These are phyloP conservation scores for Larimichthys crocea DNA, from an alignment of 2,113 vertebrate species.

Conservation along the genomic window DNA sequence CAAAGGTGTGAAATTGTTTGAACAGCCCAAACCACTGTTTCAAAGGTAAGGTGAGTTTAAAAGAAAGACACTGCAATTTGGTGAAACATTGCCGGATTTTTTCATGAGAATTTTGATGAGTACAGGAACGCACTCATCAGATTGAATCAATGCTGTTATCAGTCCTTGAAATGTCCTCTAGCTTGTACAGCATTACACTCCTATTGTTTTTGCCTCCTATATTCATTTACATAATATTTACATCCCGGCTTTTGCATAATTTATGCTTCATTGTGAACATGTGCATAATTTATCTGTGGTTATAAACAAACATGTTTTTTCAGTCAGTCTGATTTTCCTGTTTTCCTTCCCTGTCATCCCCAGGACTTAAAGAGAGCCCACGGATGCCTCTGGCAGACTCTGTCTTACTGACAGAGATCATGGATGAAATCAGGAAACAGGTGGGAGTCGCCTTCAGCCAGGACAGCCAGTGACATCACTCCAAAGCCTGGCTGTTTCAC, in stretches of 20 bases:
- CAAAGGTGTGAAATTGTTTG: conserved; percentile 18
- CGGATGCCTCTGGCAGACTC: conserved; percentile 83
- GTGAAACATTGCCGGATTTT: conserved; percentile 5
- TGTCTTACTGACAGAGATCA: conserved; percentile 81
- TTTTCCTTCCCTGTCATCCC: conserved; percentile 21
- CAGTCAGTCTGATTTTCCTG: conserved; percentile 1
- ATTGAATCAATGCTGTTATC: conserved; percentile 2
- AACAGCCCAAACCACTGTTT: not conserved
- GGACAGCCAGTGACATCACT: conserved; percentile 74
- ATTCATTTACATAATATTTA: conserved; percentile 57
- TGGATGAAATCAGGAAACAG: conserved; percentile 83
- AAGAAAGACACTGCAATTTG: conserved; percentile 14
- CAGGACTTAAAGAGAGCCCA: conserved; percentile 86
- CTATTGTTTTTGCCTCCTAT: conserved; percentile 8
- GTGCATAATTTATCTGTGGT: not conserved
- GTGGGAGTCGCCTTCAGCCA: conserved; percentile 81
- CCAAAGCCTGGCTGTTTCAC: conserved; percentile 34
- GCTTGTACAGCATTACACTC: not conserved
- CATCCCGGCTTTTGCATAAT: conserved; percentile 31
- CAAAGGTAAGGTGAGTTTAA: conserved; percentile 27
- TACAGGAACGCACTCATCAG: not conserved
- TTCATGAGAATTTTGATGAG: not conserved
- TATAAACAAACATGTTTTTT: not conserved
- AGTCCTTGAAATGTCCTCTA: conserved; percentile 46
- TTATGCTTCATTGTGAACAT: conserved; percentile 14